Evolutionary conservation across 2,888 invertebrate species (phyloP).

Genomic region (Tromatobia lineatoria): DNA sequence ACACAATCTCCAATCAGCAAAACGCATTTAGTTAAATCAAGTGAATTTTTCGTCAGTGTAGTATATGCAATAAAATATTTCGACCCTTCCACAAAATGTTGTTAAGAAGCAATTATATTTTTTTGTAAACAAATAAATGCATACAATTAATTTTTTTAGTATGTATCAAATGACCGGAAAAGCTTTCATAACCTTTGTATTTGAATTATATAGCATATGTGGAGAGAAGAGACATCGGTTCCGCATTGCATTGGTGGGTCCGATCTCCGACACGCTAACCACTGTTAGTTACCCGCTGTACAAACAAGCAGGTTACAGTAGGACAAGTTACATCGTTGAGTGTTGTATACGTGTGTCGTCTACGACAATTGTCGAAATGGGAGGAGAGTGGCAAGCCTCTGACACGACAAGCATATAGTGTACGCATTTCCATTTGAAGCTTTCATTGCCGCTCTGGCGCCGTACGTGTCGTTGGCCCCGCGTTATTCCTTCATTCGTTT

Average conservation of each 20-base stretch:
- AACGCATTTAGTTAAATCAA: too few species aligned
- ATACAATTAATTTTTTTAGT: too few species aligned
- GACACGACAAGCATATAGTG: conserved; percentile 14
- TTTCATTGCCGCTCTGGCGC: conserved; percentile 46
- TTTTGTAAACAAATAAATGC: too few species aligned
- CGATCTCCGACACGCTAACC: background rate
- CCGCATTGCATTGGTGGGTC: conserved; percentile 1
- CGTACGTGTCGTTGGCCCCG: conserved; percentile 44
- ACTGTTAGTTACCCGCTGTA: conserved; percentile 5
- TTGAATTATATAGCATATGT: background rate
- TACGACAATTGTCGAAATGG: conserved; percentile 49
- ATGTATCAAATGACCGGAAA: too few species aligned
- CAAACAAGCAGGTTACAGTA: conserved; percentile 17
- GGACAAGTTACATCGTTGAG: background rate
- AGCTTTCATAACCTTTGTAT: too few species aligned
- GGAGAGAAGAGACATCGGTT: background rate
- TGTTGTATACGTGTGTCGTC: conserved; percentile 18
- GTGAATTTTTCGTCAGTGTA: too few species aligned
- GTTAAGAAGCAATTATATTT: too few species aligned
- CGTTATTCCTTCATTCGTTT: conserved; percentile 35
- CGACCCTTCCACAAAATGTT: too few species aligned
- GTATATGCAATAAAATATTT: too few species aligned
- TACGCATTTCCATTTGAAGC: conserved; percentile 49
- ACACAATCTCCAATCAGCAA: too few species aligned
- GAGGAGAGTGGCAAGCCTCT: conserved; percentile 6